Percentiles rank a stretch among this genome's conserved stretches.
Conservation (phyloP, 2,113 vertebrate genomes). For the Caranx ignobilis region DNA sequence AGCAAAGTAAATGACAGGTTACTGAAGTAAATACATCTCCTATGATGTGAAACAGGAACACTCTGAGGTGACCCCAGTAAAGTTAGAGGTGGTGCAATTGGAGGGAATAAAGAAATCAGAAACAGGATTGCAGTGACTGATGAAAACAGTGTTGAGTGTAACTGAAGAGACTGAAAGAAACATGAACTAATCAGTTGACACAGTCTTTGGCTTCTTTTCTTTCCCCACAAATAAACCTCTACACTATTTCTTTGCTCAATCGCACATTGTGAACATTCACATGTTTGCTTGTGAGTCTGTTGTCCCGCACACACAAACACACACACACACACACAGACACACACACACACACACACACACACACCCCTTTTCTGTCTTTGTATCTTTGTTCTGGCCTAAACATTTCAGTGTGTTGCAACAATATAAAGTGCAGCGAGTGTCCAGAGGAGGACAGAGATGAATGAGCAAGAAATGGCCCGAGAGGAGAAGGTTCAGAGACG, state of each 20-base stretch:
- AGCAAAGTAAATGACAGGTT: neutral
- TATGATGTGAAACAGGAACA: neutral
- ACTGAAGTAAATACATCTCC: neutral
- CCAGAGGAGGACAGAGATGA: slow-evolving; percentile 60
- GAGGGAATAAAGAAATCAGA: too few relatives aligned
- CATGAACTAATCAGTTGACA: neutral
- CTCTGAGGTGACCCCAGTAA: neutral
- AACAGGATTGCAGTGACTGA: neutral
- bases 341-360: slow-evolving; percentile 9
- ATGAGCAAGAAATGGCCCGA: slow-evolving; percentile 40
- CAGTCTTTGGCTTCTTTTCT: neutral
- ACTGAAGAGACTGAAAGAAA: neutral
- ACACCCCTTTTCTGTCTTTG: slow-evolving; percentile 24
- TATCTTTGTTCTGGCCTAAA: slow-evolving; percentile 60
- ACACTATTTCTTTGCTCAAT: neutral
- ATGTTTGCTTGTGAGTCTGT: neutral
- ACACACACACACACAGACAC: slow-evolving; percentile 8
- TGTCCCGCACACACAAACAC: slow-evolving; percentile 2
- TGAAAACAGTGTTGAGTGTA: too few relatives aligned
- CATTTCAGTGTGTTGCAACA: slow-evolving; percentile 63
- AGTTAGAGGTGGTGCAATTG: neutral
- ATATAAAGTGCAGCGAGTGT: slow-evolving; percentile 27
- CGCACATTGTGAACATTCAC: slow-evolving; percentile 25
- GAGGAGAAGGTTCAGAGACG: slow-evolving; percentile 23
- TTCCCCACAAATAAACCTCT: slow-evolving; percentile 2